A percentile compares a stretch with the other conserved stretches of the same genome.
phyloP scores from a whole-genome alignment of 2,888 invertebrate species.

The Pammene fasciana region DNA sequence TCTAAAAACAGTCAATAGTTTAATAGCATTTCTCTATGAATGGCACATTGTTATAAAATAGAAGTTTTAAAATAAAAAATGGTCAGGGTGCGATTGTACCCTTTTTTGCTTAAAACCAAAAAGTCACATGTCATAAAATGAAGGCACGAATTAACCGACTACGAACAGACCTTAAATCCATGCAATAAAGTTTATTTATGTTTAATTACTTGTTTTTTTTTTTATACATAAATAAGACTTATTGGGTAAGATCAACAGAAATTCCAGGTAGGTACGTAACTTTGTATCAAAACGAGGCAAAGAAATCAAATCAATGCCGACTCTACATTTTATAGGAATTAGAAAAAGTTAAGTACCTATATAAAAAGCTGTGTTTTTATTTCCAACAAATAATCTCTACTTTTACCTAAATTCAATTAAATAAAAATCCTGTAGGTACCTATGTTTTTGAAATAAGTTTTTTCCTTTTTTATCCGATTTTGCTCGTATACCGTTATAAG shows the following conservation, averaged over 20 bases:
- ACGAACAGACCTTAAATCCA: not conserved
- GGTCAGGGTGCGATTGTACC: slow-evolving; percentile 5
- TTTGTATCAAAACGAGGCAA: too few species aligned
- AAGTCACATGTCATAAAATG: not conserved
- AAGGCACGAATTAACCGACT: not conserved
- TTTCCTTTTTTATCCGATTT: too few species aligned
- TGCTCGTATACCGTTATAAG: too few species aligned
- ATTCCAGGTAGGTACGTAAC: not conserved
- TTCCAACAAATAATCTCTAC: too few species aligned
- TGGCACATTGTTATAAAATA: slow-evolving; percentile 4
- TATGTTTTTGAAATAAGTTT: too few species aligned
- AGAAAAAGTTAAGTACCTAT: too few species aligned
- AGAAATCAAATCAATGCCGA: too few species aligned
- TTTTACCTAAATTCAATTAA: too few species aligned
- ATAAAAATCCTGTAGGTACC: too few species aligned
- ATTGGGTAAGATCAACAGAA: not conserved
- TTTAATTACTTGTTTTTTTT: not conserved
- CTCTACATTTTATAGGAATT: too few species aligned
- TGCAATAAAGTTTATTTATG: not conserved
- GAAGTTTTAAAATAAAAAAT: slow-evolving; percentile 12
- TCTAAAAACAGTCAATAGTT: slow-evolving; percentile 10
- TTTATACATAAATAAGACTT: not conserved
- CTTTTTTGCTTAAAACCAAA: not conserved
- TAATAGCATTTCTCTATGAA: slow-evolving; percentile 4
- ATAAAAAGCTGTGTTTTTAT: too few species aligned